These are phyloP conservation scores for Euspilapteryx auroguttella DNA, from an alignment of 2,888 invertebrate species.

Conservation along the genomic window DNA sequence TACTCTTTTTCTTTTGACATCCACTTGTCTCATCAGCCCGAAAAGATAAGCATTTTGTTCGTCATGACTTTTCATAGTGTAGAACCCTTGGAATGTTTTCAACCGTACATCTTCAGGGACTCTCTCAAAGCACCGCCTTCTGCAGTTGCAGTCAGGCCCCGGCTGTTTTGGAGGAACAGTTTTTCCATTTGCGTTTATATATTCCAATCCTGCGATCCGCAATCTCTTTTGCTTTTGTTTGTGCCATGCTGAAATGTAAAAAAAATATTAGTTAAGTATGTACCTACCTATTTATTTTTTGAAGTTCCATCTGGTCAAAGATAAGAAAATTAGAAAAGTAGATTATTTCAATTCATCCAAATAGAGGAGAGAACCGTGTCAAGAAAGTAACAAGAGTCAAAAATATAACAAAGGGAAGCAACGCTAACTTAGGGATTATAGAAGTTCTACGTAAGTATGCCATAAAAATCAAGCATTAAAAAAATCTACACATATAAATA, in stretches of 20 bases:
- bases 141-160: slow-evolving; percentile 56
- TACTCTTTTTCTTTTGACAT: slow-evolving; percentile 58
- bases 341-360: slow-evolving; percentile 11
- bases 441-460: slow-evolving; percentile 24
- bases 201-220: slow-evolving; percentile 55
- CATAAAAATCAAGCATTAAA: slow-evolving; percentile 37
- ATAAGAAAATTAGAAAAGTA: too few species aligned
- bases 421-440: neutral
- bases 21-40: slow-evolving; percentile 59
- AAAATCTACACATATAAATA: too few species aligned
- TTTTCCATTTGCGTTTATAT: slow-evolving; percentile 60
- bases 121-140: slow-evolving; percentile 51
- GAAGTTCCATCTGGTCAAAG: slow-evolving; percentile 7
- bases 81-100: slow-evolving; percentile 58
- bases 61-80: slow-evolving; percentile 59
- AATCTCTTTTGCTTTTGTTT: slow-evolving; percentile 60
- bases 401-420: slow-evolving; percentile 12
- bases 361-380: slow-evolving; percentile 15
- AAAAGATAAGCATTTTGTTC: slow-evolving; percentile 63
- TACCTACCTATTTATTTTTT: neutral
- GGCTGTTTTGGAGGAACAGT: slow-evolving; percentile 56
- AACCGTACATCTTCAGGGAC: slow-evolving; percentile 49
- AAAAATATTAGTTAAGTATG: slow-evolving; percentile 5
- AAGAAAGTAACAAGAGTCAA: slow-evolving; percentile 54
- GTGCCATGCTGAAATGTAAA: slow-evolving; percentile 54